phyloP scores from a whole-genome alignment of 2,888 invertebrate genomes.

The Acronicta psi region DNA sequence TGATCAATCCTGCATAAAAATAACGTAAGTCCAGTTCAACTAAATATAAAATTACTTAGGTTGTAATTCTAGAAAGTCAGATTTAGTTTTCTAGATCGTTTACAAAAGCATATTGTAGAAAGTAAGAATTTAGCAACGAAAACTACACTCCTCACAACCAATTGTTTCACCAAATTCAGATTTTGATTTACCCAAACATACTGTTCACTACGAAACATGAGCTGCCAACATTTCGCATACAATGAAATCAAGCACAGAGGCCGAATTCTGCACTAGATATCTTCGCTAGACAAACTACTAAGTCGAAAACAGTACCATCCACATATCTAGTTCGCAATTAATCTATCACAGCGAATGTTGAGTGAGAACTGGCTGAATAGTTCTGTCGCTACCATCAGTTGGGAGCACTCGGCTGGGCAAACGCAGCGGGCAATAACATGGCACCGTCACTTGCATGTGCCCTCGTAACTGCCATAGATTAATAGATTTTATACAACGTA shows the following conservation, averaged over 20 bases:
- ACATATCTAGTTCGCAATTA: conserved; percentile 53
- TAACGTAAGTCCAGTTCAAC: no score
- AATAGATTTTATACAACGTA: conserved; percentile 14
- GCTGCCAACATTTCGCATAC: conserved; percentile 15
- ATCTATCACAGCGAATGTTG: conserved; percentile 56
- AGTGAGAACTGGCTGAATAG: conserved; percentile 56
- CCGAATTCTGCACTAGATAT: conserved; percentile 37
- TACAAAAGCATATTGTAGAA: no score
- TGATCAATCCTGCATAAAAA: no score
- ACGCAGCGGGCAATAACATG: conserved; percentile 67
- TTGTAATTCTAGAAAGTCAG: no score
- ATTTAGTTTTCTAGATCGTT: no score
- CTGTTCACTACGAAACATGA: background rate
- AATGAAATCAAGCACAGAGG: conserved; percentile 33
- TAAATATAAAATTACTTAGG: no score
- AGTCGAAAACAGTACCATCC: conserved; percentile 47
- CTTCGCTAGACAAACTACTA: conserved; percentile 37
- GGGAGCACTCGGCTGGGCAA: conserved; percentile 62
- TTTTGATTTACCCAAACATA: background rate
- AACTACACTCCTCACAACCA: background rate
- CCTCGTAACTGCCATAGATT: conserved; percentile 29
- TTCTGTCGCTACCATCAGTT: conserved; percentile 60
- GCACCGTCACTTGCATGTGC: conserved; percentile 66
- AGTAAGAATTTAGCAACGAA: background rate
- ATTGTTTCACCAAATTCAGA: background rate